Evolutionary conservation across 2,888 invertebrate genomes (phyloP).

Genomic region (Cantharis flavilabris): DNA sequence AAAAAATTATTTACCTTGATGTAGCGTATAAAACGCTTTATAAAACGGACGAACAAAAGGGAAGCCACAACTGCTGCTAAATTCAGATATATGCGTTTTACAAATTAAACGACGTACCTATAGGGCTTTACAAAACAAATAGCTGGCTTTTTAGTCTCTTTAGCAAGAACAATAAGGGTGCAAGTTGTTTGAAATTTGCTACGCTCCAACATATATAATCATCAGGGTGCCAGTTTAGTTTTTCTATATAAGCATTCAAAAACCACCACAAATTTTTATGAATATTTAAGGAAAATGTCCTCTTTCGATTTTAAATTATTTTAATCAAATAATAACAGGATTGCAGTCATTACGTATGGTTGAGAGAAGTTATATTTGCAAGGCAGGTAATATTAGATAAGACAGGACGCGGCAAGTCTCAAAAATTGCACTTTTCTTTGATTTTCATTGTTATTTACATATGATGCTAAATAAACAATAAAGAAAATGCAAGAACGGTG

Average conservation of each 20-base stretch:
- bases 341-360: neutral
- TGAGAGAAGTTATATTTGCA: too few relatives aligned
- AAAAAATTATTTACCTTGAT: neutral
- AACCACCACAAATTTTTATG: neutral
- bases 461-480: too few relatives aligned
- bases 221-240: slow-evolving; percentile 18
- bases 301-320: neutral
- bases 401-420: too few relatives aligned
- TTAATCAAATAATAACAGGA: neutral
- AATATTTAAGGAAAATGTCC: neutral
- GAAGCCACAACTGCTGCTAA: slow-evolving; percentile 12
- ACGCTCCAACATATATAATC: slow-evolving; percentile 16
- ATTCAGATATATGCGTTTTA: slow-evolving; percentile 28
- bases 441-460: too few relatives aligned
- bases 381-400: too few relatives aligned
- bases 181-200: slow-evolving; percentile 4
- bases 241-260: slow-evolving; percentile 7
- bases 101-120: slow-evolving; percentile 28
- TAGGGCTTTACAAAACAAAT: slow-evolving; percentile 24
- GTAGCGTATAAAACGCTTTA: neutral
- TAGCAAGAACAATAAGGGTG: slow-evolving; percentile 9
- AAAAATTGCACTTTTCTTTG: too few relatives aligned
- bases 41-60: slow-evolving; percentile 9
- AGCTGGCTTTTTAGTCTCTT: slow-evolving; percentile 7
- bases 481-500: too few relatives aligned